Conservation (phyloP, 2,888 invertebrate species). For the Callyntrura sp. region DNA sequence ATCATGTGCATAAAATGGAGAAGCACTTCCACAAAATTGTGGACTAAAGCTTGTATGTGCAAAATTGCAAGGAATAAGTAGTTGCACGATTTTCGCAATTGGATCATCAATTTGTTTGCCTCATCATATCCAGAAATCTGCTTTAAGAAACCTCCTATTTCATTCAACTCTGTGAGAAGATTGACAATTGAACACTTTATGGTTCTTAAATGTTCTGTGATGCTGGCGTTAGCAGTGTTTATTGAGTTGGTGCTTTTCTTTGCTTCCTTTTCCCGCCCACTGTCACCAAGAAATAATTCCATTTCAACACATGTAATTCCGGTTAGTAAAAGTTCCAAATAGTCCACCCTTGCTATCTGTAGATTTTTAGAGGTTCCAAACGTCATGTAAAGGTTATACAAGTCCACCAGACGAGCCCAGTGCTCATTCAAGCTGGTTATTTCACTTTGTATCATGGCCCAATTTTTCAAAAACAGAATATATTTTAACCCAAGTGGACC, state of each 20-base stretch:
- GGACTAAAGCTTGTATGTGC: constrained; percentile 80
- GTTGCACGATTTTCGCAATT: constrained; percentile 77
- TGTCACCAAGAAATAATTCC: constrained; percentile 82
- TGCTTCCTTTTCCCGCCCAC: constrained; percentile 82
- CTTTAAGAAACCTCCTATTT: constrained; percentile 81
- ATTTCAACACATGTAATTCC: constrained; percentile 82
- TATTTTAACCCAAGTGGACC: constrained; percentile 82
- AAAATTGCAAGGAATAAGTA: constrained; percentile 80
- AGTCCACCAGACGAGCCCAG: constrained; percentile 80
- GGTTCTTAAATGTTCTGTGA: constrained; percentile 80
- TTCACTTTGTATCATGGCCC: constrained; percentile 81
- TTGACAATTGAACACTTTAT: constrained; percentile 81
- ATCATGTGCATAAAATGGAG: constrained; percentile 82
- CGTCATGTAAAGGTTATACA: constrained; percentile 81
- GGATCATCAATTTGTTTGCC: constrained; percentile 72
- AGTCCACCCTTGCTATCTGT: constrained; percentile 79
- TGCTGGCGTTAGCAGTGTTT: constrained; percentile 76
- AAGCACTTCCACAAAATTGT: constrained; percentile 77
- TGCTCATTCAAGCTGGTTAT: constrained; percentile 80
- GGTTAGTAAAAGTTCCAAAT: constrained; percentile 81
- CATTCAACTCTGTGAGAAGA: constrained; percentile 80
- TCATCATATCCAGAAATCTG: constrained; percentile 75
- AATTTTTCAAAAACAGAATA: constrained; percentile 80
- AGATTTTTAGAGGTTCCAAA: constrained; percentile 78
- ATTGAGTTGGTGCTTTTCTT: constrained; percentile 80